Evolutionary conservation across 2,797 vertebrate genomes (phyloP).

Genomic region (Vireo griseus): DNA sequence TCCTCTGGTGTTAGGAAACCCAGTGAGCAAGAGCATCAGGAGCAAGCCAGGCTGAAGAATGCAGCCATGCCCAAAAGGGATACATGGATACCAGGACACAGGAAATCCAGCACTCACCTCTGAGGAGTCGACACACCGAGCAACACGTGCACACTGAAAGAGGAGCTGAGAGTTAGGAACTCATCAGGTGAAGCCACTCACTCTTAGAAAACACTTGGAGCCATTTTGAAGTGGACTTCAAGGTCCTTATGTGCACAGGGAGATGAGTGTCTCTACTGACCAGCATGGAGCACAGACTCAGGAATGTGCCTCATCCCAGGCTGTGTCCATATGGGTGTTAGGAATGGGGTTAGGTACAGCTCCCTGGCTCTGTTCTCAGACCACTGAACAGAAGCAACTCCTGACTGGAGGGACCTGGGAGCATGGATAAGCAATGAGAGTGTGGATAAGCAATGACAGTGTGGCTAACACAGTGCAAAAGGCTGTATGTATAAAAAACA

Average conservation of each 20-base stretch:
- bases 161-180: slow-evolving; percentile 52
- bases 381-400: neutral
- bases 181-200: neutral
- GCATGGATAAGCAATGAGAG: neutral
- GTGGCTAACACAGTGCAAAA: neutral
- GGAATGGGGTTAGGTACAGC: neutral
- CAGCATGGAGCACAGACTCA: neutral
- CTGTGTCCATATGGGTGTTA: neutral
- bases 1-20: slow-evolving; percentile 1
- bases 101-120: slow-evolving; percentile 74
- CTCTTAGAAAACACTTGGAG: neutral
- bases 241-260: fast-evolving
- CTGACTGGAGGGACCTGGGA: neutral
- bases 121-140: slow-evolving; percentile 68
- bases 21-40: neutral
- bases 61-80: neutral
- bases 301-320: neutral
- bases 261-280: neutral
- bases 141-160: slow-evolving; percentile 78
- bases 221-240: neutral
- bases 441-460: neutral
- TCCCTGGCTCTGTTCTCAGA: neutral
- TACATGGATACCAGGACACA: neutral
- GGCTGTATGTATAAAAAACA: neutral
- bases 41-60: slow-evolving; percentile 8